Base-by-base conservation (phyloP, 92 coral and sea anemone species). In the Nematostella vectensis region DNA sequence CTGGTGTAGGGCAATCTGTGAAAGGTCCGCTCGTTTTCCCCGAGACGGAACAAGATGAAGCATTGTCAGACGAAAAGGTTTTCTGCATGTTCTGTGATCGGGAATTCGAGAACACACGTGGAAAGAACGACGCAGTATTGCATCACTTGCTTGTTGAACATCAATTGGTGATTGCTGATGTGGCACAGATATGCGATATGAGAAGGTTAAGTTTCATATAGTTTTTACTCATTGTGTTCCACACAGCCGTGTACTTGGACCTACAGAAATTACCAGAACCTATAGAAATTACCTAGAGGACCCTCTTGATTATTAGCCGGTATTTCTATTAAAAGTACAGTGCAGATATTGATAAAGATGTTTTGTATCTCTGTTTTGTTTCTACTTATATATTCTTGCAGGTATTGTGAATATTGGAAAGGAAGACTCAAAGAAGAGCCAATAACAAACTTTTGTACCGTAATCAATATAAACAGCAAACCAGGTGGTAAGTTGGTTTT, bases 321-420 rank as follows among this genome's bases (percentile, higher is more conserved):
- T n/a, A n/a, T n/a, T n/a, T n/a, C n/a, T n/a, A n/a, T n/a, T n/a
- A n/a, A n/a, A n/a, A n/a, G n/a, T n/a, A n/a, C n/a, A n/a, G n/a
- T n/a, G n/a, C n/a, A n/a, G n/a, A n/a, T n/a, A n/a, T n/a, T n/a
- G 40, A 33, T 33, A 33, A 6, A 33, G 40, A 33, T 6, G 40
- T 33, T 33, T 6, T 33, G 40, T 33, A n/a, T n/a, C n/a, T n/a
- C n/a, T n/a, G n/a, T n/a, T n/a, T n/a, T n/a, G n/a, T n/a, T n/a
- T n/a, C n/a, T n/a, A n/a, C n/a, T n/a, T n/a, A n/a, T n/a, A n/a
- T n/a, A n/a, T n/a, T n/a, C n/a, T n/a, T n/a, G n/a, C 59, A 89
- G 97, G 50, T 93, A 93, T 66, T 55, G 83, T 54, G 79, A 77
- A 17, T 78, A 93, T 54, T 93, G 99, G 99, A 93, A 87, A 44